phyloP scores from a whole-genome alignment of 2,888 invertebrate species.

The Andrena bucephala region DNA sequence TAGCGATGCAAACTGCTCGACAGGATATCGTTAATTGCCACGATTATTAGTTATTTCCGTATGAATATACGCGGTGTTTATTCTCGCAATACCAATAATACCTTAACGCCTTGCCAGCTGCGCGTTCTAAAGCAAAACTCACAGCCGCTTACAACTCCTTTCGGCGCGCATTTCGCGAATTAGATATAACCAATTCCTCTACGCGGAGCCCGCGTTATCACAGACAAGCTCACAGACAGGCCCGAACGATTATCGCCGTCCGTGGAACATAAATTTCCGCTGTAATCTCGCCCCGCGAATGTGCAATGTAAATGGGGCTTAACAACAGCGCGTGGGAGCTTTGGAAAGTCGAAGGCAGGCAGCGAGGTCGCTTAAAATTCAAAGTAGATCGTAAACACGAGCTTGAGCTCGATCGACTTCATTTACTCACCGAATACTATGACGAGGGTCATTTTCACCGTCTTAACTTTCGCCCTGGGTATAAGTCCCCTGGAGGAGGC shows the following conservation, averaged over 20 bases:
- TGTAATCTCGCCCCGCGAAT: neutral
- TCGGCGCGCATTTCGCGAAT: neutral
- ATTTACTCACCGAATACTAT: slow-evolving; percentile 94
- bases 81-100: neutral
- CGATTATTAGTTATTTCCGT: neutral
- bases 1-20: neutral
- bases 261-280: neutral
- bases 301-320: neutral
- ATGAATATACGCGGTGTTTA: neutral
- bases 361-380: neutral
- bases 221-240: neutral
- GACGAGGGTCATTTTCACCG: slow-evolving; percentile 98
- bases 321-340: neutral
- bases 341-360: neutral
- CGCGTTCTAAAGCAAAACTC: too few species aligned
- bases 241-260: neutral
- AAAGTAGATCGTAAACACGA: neutral
- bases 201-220: neutral
- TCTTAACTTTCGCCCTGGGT: slow-evolving; percentile 97
- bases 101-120: neutral
- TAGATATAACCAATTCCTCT: neutral
- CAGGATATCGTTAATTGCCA: neutral
- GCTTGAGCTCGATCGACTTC: neutral
- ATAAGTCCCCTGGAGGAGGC: slow-evolving; percentile 97
- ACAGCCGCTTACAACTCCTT: too few species aligned